Evolutionary conservation across 2,113 vertebrate genomes (phyloP).

Genomic region (Leptosomus discolor): DNA sequence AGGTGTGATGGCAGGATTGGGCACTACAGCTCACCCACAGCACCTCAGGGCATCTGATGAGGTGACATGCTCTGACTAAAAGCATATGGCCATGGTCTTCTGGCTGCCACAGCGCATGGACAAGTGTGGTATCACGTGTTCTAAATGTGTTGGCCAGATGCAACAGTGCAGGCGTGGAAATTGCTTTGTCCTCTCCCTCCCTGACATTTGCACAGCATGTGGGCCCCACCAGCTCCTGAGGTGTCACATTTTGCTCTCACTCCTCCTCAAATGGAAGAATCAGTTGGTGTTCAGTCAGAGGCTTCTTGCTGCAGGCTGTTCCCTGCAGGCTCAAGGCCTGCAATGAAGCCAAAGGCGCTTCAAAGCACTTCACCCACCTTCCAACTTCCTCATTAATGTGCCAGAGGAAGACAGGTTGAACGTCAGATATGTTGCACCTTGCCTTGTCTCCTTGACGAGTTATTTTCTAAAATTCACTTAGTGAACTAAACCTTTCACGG

Average conservation of each 20-base stretch:
- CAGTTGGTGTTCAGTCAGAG: background rate
- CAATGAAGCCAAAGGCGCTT: background rate
- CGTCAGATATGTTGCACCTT: background rate
- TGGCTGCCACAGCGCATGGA: background rate
- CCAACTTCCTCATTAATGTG: background rate
- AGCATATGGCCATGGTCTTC: background rate
- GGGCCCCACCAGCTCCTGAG: background rate
- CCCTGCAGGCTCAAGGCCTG: background rate
- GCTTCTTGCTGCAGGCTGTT: background rate
- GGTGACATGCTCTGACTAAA: background rate
- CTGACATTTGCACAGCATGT: background rate
- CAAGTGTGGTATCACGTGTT: accelerated
- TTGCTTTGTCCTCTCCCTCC: background rate
- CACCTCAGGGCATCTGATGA: background rate
- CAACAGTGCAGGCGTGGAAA: background rate
- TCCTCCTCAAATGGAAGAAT: background rate
- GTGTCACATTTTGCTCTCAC: background rate
- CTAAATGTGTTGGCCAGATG: background rate
- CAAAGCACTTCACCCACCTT: background rate
- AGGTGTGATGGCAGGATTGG: background rate
- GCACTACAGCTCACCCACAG: background rate
- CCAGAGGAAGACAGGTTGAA: background rate
- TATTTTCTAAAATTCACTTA: background rate
- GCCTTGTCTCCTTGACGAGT: background rate
- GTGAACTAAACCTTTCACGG: background rate